These are phyloP conservation scores for Chrysolina americana DNA, from an alignment of 2,888 invertebrate species.

Conservation along the genomic window DNA sequence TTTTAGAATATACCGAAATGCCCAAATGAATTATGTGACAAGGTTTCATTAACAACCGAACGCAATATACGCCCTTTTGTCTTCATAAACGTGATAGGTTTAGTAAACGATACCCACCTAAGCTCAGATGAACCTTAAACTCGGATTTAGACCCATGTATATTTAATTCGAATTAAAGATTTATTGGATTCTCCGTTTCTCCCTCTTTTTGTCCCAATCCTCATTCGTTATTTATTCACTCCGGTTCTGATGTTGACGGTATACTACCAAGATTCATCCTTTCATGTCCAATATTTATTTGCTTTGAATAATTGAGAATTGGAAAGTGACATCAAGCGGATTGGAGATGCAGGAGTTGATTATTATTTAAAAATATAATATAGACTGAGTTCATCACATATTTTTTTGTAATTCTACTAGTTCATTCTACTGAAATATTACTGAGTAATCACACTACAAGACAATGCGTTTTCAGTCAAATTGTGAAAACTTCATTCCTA, in stretches of 20 bases:
- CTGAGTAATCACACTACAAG: too few relatives aligned
- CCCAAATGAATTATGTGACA: neutral
- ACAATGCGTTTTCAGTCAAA: too few relatives aligned
- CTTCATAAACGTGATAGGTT: conserved; percentile 42
- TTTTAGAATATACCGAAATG: neutral
- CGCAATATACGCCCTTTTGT: conserved; percentile 41
- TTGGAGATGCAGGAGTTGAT: neutral
- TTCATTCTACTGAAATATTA: too few relatives aligned
- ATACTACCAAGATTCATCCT: conserved; percentile 34
- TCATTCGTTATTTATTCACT: conserved; percentile 41
- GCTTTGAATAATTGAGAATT: conserved; percentile 18
- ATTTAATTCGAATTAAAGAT: conserved; percentile 46
- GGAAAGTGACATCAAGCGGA: neutral
- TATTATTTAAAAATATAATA: conserved; percentile 1
- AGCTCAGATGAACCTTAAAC: conserved; percentile 47
- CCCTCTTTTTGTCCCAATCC: conserved; percentile 38
- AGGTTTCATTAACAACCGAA: conserved; percentile 13
- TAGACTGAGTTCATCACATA: neutral
- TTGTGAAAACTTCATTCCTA: too few relatives aligned
- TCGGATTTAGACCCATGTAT: conserved; percentile 44
- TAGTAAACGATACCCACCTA: conserved; percentile 42
- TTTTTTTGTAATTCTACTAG: too few relatives aligned
- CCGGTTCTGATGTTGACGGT: conserved; percentile 42
- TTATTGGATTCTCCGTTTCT: conserved; percentile 40
- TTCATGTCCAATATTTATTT: conserved; percentile 28